These are phyloP conservation scores for Mormyrops boulengeri DNA, from an alignment of 2,797 vertebrate genomes.

Conservation along the genomic window DNA sequence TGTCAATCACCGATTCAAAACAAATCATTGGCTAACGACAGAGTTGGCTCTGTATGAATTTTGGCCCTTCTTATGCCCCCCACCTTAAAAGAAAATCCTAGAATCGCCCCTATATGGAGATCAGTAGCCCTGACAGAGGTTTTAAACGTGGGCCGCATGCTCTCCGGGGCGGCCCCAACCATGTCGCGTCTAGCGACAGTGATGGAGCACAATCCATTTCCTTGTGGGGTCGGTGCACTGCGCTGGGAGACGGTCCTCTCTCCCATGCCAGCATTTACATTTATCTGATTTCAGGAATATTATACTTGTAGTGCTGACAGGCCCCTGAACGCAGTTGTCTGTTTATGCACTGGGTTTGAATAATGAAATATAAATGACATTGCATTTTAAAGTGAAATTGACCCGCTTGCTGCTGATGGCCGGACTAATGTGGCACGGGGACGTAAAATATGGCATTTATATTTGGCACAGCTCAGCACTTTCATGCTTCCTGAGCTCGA, in stretches of 20 bases:
- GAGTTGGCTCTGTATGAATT: background rate
- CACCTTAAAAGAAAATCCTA: background rate
- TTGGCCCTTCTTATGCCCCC: background rate
- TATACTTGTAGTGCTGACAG: constrained; percentile 30
- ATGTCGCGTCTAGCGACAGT: background rate
- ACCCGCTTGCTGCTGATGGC: constrained; percentile 27
- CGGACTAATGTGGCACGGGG: constrained; percentile 31
- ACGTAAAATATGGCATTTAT: constrained; percentile 37
- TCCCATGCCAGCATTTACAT: constrained; percentile 8
- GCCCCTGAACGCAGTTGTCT: constrained; percentile 23
- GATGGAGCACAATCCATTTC: background rate
- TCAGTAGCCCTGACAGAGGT: background rate
- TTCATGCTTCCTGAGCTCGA: constrained; percentile 11
- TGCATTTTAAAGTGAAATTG: constrained; percentile 33
- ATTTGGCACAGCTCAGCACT: constrained; percentile 25
- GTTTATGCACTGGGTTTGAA: constrained; percentile 31
- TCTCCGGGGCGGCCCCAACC: background rate
- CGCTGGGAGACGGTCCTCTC: background rate
- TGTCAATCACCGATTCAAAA: background rate
- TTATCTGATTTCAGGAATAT: constrained; percentile 15
- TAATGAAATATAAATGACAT: constrained; percentile 35
- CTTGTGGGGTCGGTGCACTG: background rate
- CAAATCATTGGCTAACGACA: background rate
- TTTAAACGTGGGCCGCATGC: background rate
- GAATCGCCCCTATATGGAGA: background rate